phyloP scores from a whole-genome alignment of 35 echinoderm and acorn worm species.

The Patiria miniata region DNA sequence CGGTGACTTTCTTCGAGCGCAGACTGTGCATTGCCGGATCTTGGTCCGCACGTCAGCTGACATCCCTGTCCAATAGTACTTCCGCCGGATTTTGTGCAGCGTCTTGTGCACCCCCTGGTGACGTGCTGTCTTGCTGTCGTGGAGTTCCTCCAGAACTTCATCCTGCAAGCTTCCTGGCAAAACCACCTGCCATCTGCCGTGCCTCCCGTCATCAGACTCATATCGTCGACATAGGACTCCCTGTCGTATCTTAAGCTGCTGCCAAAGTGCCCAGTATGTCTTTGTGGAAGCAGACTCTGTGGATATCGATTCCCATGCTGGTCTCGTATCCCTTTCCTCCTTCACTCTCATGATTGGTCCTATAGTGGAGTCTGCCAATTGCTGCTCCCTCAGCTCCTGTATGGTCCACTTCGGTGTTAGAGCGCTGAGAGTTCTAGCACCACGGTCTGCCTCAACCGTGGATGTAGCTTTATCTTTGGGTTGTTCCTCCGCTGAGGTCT shows the following conservation, averaged over 20 bases:
- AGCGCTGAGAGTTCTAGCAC: too few relatives aligned
- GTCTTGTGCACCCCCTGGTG: slow-evolving; percentile 59
- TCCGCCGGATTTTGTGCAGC: slow-evolving; percentile 17
- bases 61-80: slow-evolving; percentile 67
- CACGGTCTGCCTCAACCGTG: too few relatives aligned
- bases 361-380: slow-evolving; percentile 27
- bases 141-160: slow-evolving; percentile 42
- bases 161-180: slow-evolving; percentile 30
- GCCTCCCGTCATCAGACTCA: slow-evolving; percentile 64
- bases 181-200: too few relatives aligned
- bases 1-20: slow-evolving; percentile 46
- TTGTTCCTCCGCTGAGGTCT: too few relatives aligned
- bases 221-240: slow-evolving; percentile 55
- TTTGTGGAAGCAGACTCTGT: not conserved
- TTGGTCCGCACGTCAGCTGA: slow-evolving; percentile 30
- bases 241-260: slow-evolving; percentile 37
- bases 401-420: not conserved
- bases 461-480: too few relatives aligned
- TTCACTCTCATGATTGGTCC: not conserved
- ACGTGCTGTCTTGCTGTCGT: slow-evolving; percentile 36
- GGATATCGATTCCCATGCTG: not conserved
- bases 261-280: slow-evolving; percentile 53
- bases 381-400: not conserved
- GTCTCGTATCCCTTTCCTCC: not conserved
- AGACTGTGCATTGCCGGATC: too few relatives aligned